These are phyloP conservation scores for Nemopilema nomurai DNA, from an alignment of 30 jellyfish, hydroid and myxozoan genomes.

Conservation along the genomic window DNA sequence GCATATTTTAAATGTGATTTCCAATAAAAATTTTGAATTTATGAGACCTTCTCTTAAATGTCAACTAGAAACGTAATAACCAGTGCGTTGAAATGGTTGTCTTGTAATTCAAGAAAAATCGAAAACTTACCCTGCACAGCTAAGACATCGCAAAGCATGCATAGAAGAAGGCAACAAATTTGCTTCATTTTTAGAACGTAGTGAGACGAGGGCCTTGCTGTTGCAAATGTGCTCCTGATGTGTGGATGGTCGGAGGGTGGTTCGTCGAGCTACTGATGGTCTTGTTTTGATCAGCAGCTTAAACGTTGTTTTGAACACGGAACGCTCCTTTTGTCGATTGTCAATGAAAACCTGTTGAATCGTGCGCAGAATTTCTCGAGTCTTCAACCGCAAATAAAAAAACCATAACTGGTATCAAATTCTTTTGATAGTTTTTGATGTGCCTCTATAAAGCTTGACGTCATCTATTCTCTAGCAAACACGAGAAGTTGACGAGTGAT, in stretches of 20 bases:
- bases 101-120: neutral
- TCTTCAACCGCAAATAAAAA: neutral
- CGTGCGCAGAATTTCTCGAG: neutral
- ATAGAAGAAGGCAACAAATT: neutral
- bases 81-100: no score
- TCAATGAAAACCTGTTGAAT: slow-evolving; percentile 55
- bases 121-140: neutral
- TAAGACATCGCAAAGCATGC: neutral
- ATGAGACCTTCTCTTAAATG: neutral
- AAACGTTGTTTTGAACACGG: slow-evolving; percentile 15
- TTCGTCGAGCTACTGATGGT: neutral
- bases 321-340: slow-evolving; percentile 30
- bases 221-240: neutral
- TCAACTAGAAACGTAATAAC: no score
- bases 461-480: neutral
- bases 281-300: neutral
- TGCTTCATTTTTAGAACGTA: neutral
- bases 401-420: neutral
- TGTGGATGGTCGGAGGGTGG: neutral
- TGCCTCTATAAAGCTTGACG: neutral
- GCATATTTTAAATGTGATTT: no score
- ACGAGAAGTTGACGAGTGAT: neutral
- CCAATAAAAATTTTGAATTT: no score
- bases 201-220: neutral
- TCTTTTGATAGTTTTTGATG: neutral